These are phyloP conservation scores for Meriones psammophilus DNA, from an alignment of 2,797 vertebrate genomes.

Conservation along the genomic window DNA sequence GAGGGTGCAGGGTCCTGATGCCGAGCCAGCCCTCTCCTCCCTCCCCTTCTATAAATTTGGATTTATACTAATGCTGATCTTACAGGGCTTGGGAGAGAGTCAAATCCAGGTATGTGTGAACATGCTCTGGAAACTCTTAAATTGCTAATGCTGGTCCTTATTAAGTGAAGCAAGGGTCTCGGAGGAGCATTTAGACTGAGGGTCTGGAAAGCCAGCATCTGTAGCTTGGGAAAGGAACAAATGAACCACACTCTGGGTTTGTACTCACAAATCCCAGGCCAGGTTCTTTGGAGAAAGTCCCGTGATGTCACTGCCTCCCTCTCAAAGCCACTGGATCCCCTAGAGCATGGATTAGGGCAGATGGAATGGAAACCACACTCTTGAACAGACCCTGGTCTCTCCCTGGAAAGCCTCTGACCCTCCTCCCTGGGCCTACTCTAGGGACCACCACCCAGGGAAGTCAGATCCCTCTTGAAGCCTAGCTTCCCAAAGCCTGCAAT, in stretches of 20 bases:
- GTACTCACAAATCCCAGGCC: neutral
- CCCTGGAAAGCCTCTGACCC: neutral
- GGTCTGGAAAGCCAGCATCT: neutral
- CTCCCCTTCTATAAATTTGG: neutral
- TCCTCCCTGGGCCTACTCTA: neutral
- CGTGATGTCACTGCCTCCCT: neutral
- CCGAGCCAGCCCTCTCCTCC: neutral
- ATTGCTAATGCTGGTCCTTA: slow-evolving; percentile 46
- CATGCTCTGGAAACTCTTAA: slow-evolving; percentile 31
- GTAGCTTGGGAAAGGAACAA: neutral
- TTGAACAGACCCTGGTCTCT: neutral
- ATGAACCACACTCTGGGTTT: neutral
- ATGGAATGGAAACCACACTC: neutral
- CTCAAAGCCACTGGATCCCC: neutral
- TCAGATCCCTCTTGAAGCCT: neutral
- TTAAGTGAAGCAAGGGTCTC: neutral
- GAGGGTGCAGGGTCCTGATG: neutral
- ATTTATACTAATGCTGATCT: slow-evolving; percentile 21
- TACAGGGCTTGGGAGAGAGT: slow-evolving; percentile 21
- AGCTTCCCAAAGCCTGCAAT: slow-evolving; percentile 4
- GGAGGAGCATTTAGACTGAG: neutral
- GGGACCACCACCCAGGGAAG: neutral
- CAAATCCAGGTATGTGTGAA: neutral
- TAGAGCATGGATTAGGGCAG: neutral
- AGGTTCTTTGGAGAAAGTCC: slow-evolving; percentile 24